Base-by-base conservation (phyloP, 2,113 vertebrate genomes). In the Puma concolor region DNA sequence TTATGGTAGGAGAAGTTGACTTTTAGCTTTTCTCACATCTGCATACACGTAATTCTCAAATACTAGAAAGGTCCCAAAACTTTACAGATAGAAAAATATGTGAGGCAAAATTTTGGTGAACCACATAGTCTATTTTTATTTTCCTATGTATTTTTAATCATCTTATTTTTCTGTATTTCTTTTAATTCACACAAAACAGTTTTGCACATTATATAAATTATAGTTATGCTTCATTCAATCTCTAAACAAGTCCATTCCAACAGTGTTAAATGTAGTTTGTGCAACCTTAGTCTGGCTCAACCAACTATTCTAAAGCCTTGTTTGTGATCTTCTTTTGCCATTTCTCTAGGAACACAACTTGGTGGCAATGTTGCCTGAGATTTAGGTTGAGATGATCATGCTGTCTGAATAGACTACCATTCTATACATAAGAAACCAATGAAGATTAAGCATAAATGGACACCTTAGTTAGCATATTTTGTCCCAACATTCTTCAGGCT, bases 21-120 rank as follows among this genome's bases (percentile, higher is more conserved):
- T 79, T 84, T 90, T 41, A 84, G 19, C 44, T 90, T 82, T 92
- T 89, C 21, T 79, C 29, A 67, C 8, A 76, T 82, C 36, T 90
- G 54, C 33, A 48, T 57, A 92, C 5, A 93, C 36, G 41, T 94
- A 80, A n/a, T 90, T 97, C 71, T 84, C 38, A 88, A 77, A 88
- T 89, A 92, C 15, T 88, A 31, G 15, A 88, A 77, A 88, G 10
- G 52, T 83, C 13, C 19, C 52, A 14, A 79, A 92, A 88, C 15
- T 93, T 69, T 74, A 91, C 29, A 86, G 6, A 85, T 85, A 63
- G 0, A 80, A 69, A 93, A 97, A 90, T 60, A 76, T 82, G 44
- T 82, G 19, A 90, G 19, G 80, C 44, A 94, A 82, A 90, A 84
- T 80, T 84, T 52, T 85, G 33, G 71, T 64, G 27, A 81, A 25